Conservation (phyloP, 1,140 invertebrate species). For the Hermetia illucens region DNA sequence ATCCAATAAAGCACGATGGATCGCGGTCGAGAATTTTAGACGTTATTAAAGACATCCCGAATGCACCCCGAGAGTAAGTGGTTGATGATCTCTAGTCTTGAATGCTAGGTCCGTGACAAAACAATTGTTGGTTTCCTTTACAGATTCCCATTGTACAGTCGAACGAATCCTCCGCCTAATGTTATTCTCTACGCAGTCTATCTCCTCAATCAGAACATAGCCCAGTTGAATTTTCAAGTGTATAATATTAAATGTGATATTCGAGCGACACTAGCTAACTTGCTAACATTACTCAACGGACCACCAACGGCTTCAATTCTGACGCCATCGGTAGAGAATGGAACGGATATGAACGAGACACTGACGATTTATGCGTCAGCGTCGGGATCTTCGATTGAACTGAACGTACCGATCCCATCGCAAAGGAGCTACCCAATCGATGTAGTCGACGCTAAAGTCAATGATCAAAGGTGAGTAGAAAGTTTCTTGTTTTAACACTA, state of each 20-base stretch:
- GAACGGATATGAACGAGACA: neutral
- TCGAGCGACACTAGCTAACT: slow-evolving; percentile 56
- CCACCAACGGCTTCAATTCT: neutral
- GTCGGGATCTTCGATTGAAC: neutral
- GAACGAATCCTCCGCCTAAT: slow-evolving; percentile 46
- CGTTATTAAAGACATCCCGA: slow-evolving; percentile 54
- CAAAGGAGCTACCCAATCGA: neutral
- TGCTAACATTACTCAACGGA: slow-evolving; percentile 42
- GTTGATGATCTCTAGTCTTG: slow-evolving; percentile 3
- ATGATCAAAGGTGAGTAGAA: neutral
- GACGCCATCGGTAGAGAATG: neutral
- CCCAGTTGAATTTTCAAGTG: slow-evolving; percentile 61
- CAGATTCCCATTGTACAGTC: slow-evolving; percentile 66
- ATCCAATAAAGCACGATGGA: slow-evolving; percentile 59
- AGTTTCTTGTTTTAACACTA: no score
- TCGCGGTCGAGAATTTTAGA: slow-evolving; percentile 64
- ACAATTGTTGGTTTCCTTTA: no score
- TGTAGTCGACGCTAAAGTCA: no score
- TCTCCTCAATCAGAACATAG: slow-evolving; percentile 78
- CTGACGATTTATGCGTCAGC: neutral
- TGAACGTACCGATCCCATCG: neutral
- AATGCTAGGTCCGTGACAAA: no score
- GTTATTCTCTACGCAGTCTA: slow-evolving; percentile 71
- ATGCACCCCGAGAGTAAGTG: slow-evolving; percentile 60
- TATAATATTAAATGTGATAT: slow-evolving; percentile 54